A percentile compares a stretch with the other conserved stretches of the same genome.
Conservation (phyloP, 92 coral and sea anemone genomes). For the Epizoanthus ramosus region DNA sequence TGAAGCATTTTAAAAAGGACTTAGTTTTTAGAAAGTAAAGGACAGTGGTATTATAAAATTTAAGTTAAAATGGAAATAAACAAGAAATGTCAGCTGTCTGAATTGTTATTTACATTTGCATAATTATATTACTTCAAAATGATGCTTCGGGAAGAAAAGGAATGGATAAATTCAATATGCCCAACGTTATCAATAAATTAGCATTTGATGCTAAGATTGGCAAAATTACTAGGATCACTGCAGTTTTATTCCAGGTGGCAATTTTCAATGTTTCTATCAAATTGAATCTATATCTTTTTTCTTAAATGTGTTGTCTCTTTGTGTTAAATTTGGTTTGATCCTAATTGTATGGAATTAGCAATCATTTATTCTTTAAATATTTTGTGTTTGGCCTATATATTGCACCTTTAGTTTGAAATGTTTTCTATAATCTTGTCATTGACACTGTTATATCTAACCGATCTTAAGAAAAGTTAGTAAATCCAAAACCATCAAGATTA, state of each 20-base stretch:
- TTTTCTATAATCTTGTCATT: too few species aligned
- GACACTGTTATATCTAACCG: too few species aligned
- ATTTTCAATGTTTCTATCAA: neutral
- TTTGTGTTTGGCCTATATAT: too few species aligned
- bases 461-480: too few species aligned
- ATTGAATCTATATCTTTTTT: neutral
- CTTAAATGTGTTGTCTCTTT: neutral
- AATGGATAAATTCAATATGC: neutral
- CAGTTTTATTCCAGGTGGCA: neutral
- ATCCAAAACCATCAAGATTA: too few species aligned
- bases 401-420: too few species aligned
- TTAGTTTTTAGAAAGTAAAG: neutral
- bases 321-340: neutral
- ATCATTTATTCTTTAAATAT: neutral
- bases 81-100: neutral
- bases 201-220: neutral
- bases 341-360: neutral
- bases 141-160: neutral
- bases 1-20: neutral
- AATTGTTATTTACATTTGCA: constrained; percentile 13
- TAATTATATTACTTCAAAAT: constrained; percentile 6
- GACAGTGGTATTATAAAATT: neutral
- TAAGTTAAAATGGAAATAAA: constrained; percentile 27
- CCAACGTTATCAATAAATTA: neutral
- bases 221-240: neutral